Base-by-base conservation (phyloP, 2,113 vertebrate genomes). In the Phainopepla nitens region DNA sequence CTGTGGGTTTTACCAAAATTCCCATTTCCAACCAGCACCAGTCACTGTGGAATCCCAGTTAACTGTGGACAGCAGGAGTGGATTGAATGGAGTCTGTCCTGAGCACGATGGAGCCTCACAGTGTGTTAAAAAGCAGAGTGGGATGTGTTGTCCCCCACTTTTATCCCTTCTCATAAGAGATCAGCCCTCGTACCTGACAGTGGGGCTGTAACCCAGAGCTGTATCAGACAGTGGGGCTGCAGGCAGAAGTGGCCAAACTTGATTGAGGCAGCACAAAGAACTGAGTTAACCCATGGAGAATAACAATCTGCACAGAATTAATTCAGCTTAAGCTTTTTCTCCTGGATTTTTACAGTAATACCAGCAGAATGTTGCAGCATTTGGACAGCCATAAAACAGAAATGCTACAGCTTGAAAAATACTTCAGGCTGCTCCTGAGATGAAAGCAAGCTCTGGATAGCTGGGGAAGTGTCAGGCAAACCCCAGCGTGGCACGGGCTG, bases 341-440 rank as follows among this genome's bases (percentile, higher is more conserved):
- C 50, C 33, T 68, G 60, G 58, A 51, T 93, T 94, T 79, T 95
- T 84, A 53, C 45, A 60, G 58, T 33, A 71, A 47, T 82, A 73
- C 39, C 66, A 86, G 70, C 78, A 77, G 84, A 96, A 96, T 0
- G 0, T 17, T 80, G 84, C 73, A 96, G 83, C 18, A 8, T 44
- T 94, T 96, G 89, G 77, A 76, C 87, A 79, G 80, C 31, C 69
- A 70, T 84, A 86, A 93, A 93, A 45, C 61, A 69, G 65, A 88
- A 95, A 87, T 1, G 24, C 45, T 87, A n/a, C 88, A 94, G 85
- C 89, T 95, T 95, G 93, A 88, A 89, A 95, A 95, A 78, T 54
- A 75, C 92, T 92, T 90, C 7, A 89, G 89, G 44, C 88, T 87
- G 87, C 94, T 93, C 82, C 91, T 77, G 94, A 89, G 94, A 92